Evolutionary conservation across 2,113 vertebrate genomes (phyloP).

Genomic region (Oenanthe oenanthe): DNA sequence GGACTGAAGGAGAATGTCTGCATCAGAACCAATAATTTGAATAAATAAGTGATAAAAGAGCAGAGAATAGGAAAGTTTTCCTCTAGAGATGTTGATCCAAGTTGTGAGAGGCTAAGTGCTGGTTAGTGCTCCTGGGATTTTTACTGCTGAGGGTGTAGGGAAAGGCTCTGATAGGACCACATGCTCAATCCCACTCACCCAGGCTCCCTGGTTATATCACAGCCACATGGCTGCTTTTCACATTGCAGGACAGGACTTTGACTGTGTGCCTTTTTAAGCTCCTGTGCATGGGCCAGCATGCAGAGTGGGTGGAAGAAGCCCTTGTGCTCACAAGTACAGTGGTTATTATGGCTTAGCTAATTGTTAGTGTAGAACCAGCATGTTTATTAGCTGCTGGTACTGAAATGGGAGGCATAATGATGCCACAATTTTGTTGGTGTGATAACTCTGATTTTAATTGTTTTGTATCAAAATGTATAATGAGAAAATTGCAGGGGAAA

Average conservation of each 20-base stretch:
- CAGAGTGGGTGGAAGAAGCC: not conserved
- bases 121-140: not conserved
- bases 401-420: not conserved
- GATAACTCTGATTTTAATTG: not conserved
- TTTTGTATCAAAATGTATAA: not conserved
- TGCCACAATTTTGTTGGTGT: not conserved
- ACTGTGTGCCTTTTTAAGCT: not conserved
- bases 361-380: not conserved
- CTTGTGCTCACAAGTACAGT: not conserved
- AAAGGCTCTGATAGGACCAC: not conserved
- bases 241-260: not conserved
- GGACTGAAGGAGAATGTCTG: not conserved
- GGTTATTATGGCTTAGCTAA: not conserved
- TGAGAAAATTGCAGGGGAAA: not conserved
- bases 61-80: not conserved
- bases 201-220: not conserved
- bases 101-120: not conserved
- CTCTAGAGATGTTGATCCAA: not conserved
- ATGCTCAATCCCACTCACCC: not conserved
- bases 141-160: rapidly evolving
- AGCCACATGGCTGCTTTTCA: not conserved
- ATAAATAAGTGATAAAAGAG: not conserved
- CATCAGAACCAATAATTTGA: not conserved
- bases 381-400: not conserved
- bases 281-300: not conserved